Base-by-base conservation (phyloP, 2,797 vertebrate genomes). In the Siniperca scherzeri region DNA sequence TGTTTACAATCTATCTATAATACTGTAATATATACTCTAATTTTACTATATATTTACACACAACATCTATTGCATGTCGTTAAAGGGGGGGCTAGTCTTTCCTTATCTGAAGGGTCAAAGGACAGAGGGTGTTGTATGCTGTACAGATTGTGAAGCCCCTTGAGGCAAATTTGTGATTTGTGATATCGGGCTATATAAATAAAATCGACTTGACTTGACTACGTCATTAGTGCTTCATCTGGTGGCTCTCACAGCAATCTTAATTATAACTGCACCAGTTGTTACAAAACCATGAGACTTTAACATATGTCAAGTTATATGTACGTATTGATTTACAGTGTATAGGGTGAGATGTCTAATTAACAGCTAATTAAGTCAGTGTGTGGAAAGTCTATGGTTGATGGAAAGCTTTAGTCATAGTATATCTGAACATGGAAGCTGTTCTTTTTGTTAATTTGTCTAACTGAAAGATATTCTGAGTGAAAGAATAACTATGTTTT, bases 251-350 rank as follows among this genome's bases (percentile, higher is more conserved):
- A 40, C 50, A 33, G 30, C 19, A 11, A 38, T 40, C 55, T 48
- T 59, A 57, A 64, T 80, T 52, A 60, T 59, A 16, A 38, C 62
- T 27, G 38, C 53, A 33, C 7, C 8, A 14, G 81, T 74, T 65
- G 21, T 42, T 61, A 22, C 62, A 48, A 21, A 46, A 16, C n/a
- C 5, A 30, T 44, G 64, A 62, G 21, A 77, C 44, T 73, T 65
- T n/a, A 66, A 62, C 40, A 21, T 17, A 52, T 68, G 40, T 68
- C 30, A 59, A 42, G 16, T 30, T 53, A 13, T 44, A 57, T 17
- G 19, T 46, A 11, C 7, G 27, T 30, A 60, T 55, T 46, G 57
- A 66, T 72, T 38, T 55, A 50, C 22, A 80, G 7, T 17, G 38
- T 27, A 33, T 13, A 52, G 6, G 10, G 30, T 56, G 48, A 62